These are phyloP conservation scores for Psilanteris sp. DNA, from an alignment of 1,140 invertebrate genomes.

Conservation along the genomic window DNA sequence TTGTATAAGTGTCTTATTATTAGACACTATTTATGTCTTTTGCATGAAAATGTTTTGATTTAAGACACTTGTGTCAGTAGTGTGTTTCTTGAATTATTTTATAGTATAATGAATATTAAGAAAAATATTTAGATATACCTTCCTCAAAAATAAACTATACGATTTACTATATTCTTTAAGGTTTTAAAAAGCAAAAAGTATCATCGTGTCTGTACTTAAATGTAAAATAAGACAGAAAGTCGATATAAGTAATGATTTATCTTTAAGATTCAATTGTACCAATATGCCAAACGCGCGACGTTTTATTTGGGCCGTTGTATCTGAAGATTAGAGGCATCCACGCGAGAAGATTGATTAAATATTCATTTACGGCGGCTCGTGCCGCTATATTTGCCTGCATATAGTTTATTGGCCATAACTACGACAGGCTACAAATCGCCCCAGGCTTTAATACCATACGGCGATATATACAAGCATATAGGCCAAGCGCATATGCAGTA, in stretches of 20 bases:
- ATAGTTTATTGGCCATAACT: slow-evolving; percentile 78
- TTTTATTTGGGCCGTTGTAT: slow-evolving; percentile 64
- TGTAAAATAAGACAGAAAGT: no score
- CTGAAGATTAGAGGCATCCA: slow-evolving; percentile 74
- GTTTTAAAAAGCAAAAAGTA: no score
- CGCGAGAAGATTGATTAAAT: slow-evolving; percentile 78
- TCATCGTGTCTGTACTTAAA: no score
- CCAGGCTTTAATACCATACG: slow-evolving; percentile 70
- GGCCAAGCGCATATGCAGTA: slow-evolving; percentile 43
- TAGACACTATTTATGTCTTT: no score
- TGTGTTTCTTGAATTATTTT: no score
- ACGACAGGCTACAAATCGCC: slow-evolving; percentile 75
- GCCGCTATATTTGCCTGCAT: slow-evolving; percentile 73
- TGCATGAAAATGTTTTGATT: no score
- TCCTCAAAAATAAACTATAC: no score
- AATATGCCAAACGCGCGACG: slow-evolving; percentile 57
- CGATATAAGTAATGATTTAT: slow-evolving; percentile 15
- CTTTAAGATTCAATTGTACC: slow-evolving; percentile 35
- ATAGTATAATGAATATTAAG: no score
- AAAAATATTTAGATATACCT: no score
- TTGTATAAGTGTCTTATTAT: no score
- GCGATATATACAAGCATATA: slow-evolving; percentile 54
- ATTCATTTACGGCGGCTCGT: slow-evolving; percentile 74
- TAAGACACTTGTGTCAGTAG: no score
- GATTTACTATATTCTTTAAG: no score